Evolutionary conservation across 2,797 vertebrate genomes (phyloP).

Genomic region (Potorous gilbertii): DNA sequence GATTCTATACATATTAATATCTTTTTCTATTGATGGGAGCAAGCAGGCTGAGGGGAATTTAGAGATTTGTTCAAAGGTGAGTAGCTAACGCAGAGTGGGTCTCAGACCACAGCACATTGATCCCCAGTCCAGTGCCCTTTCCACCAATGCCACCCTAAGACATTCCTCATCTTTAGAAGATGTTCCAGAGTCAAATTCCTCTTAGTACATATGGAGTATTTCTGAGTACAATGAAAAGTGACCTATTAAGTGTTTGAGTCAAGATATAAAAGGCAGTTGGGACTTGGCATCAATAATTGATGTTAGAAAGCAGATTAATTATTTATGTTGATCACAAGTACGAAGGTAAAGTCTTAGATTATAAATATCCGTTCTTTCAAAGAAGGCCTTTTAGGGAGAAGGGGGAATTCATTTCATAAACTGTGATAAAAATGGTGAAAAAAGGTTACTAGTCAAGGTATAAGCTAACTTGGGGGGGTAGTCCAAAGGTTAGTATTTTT

Average conservation of each 20-base stretch:
- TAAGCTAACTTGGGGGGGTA: not conserved
- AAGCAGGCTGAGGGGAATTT: no score
- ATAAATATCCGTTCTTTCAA: not conserved
- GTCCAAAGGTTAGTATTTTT: not conserved
- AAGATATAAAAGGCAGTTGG: not conserved
- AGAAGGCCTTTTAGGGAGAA: not conserved
- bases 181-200: not conserved
- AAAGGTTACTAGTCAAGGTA: not conserved
- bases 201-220: not conserved
- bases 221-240: not conserved
- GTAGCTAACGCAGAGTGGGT: not conserved
- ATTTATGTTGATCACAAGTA: constrained; percentile 22
- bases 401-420: not conserved
- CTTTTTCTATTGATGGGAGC: not conserved
- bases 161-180: not conserved
- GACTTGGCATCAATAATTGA: not conserved
- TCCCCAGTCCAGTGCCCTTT: not conserved
- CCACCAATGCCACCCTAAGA: not conserved
- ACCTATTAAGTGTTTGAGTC: constrained; percentile 22
- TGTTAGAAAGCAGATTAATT: constrained; percentile 44
- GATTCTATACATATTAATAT: not conserved
- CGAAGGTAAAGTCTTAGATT: not conserved
- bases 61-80: no score
- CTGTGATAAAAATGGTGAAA: not conserved
- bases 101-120: not conserved